Percentiles rank a stretch among this genome's conserved stretches.
These are phyloP conservation scores for Ageneiosus marmoratus DNA, from an alignment of 2,113 vertebrate species.

Conservation along the genomic window DNA sequence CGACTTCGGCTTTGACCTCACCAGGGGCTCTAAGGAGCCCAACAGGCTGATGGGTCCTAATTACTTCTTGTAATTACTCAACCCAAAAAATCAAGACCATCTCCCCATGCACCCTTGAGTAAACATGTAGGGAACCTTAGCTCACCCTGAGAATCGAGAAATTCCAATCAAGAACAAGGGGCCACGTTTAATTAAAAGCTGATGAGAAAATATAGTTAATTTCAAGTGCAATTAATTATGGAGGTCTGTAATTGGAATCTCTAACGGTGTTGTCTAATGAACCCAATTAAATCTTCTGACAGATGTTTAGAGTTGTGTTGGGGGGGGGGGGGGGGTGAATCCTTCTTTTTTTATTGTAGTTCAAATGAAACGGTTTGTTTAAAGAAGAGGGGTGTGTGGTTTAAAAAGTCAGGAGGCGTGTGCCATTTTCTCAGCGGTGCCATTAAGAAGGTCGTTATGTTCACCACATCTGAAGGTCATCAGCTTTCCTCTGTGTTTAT, in stretches of 20 bases:
- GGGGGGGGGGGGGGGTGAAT: background rate
- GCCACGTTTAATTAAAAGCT: conserved; percentile 93
- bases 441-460: conserved; percentile 62
- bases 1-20: conserved; percentile 56
- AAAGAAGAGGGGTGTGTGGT: background rate
- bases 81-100: conserved; percentile 73
- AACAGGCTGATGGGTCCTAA: conserved; percentile 73
- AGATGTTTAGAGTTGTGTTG: conserved; percentile 83
- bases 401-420: conserved; percentile 35
- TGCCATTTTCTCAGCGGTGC: conserved; percentile 62
- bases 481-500: conserved; percentile 65
- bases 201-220: conserved; percentile 99
- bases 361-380: conserved; percentile 4
- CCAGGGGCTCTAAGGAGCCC: conserved; percentile 60
- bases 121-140: conserved; percentile 86
- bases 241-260: conserved; percentile 91
- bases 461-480: conserved; percentile 67
- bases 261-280: conserved; percentile 92
- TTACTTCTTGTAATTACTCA: conserved; percentile 80
- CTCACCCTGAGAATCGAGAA: conserved; percentile 74
- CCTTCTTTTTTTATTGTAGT: conserved; percentile 2
- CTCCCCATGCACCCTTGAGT: conserved; percentile 71
- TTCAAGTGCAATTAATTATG: conserved; percentile 98
- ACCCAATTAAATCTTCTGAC: conserved; percentile 94
- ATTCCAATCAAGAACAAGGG: conserved; percentile 86